phyloP scores from a whole-genome alignment of 2,797 vertebrate genomes.

The Pyrrhura leucotis region DNA sequence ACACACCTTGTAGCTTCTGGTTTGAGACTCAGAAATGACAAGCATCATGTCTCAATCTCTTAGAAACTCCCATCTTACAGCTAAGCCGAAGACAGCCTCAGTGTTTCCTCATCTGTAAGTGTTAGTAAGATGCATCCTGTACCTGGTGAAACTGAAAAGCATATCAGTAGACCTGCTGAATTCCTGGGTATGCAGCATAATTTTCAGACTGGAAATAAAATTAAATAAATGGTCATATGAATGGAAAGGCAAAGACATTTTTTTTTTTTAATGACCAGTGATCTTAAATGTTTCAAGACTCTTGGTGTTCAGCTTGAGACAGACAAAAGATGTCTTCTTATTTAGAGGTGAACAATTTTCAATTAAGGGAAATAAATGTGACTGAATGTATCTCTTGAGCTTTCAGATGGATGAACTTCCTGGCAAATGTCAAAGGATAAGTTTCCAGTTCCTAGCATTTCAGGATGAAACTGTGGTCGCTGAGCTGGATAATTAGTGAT shows the following conservation, averaged over 20 bases:
- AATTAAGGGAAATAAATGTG: slow-evolving; percentile 32
- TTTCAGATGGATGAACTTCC: slow-evolving; percentile 24
- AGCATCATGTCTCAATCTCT: not conserved
- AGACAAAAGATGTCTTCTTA: not conserved
- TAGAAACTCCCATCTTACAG: not conserved
- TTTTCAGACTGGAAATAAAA: not conserved
- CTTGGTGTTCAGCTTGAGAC: not conserved
- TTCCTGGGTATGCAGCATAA: not conserved
- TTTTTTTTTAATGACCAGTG: not conserved
- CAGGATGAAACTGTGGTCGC: slow-evolving; percentile 1
- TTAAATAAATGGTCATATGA: not conserved
- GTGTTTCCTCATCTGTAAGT: not conserved
- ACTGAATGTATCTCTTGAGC: not conserved
- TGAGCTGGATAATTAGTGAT: slow-evolving; percentile 46
- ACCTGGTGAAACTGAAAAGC: not conserved
- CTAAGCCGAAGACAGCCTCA: not conserved
- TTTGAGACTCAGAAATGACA: not conserved
- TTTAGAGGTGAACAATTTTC: slow-evolving; percentile 12
- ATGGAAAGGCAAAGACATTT: not conserved
- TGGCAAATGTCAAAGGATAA: slow-evolving; percentile 11
- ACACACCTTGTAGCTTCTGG: not conserved
- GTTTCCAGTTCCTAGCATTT: not conserved
- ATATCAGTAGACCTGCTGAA: not conserved
- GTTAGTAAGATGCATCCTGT: not conserved
- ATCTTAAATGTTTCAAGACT: not conserved